Evolutionary conservation across 2,113 vertebrate species (phyloP), one percentile per base, ranked within the genome.

Genomic region (Gasterosteus nipponicus): DNA sequence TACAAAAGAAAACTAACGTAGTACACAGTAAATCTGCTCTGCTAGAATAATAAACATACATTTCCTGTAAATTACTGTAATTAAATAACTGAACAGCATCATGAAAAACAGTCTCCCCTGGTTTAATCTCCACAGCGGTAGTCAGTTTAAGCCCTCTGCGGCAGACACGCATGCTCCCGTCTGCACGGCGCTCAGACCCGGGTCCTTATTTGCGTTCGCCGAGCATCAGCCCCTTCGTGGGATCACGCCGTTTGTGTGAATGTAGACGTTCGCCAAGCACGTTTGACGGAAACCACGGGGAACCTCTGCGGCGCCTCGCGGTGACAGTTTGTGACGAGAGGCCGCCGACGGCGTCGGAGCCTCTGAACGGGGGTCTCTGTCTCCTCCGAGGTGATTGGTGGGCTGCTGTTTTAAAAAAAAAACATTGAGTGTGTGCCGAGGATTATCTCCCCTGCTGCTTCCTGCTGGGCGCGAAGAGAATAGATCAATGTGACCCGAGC

Each of bases 231-330:
- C 80, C 81, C 78, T 80, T 61, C 74, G 22, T 69, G 61, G 53
- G 81, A 85, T 81, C 41, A 26, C 22, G 22, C 22, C 80, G 83
- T 86, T 80, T 87, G 77, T 86, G 75, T 81, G 41, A 66, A 75
- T 82, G 77, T 77, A 78, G 77, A 77, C 57, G 73, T 87, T 77
- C 75, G 69, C 60, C 85, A 82, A 89, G 85, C 60, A 74, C 56
- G 75, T 82, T 77, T 91, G 89, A 90, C 90, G 89, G 80, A 87
- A 91, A 89, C 84, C 91, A 69, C 72, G 75, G 56, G 31, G 62
- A 67, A 75, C 53, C 57, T 71, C 66, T 85, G 84, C 66, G 69
- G 67, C 74, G 56, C 75, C 83, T 87, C 82, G 53, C 42, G 3
- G 69, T 78, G 85, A 87, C 89, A 86, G 80, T 80, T 69, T 77